Percentiles rank a stretch among this genome's conserved stretches.
phyloP scores from a whole-genome alignment of 2,888 invertebrate genomes.

The Lymantria monacha region DNA sequence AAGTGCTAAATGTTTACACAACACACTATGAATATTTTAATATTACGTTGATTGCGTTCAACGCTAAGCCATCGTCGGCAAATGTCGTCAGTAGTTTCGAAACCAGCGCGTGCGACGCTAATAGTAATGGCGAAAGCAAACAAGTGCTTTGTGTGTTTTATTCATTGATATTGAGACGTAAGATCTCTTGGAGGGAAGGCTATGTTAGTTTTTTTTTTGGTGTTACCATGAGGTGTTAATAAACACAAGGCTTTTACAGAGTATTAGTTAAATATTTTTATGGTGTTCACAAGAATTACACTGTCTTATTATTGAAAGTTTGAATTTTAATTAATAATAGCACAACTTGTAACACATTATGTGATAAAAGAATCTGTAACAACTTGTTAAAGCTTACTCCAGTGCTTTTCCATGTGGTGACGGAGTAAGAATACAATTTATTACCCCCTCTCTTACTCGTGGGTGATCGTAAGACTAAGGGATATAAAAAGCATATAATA shows the following conservation, averaged over 20 bases:
- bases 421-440: too few relatives aligned
- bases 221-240: conserved; percentile 5
- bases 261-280: conserved; percentile 4
- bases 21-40: conserved; percentile 27
- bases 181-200: conserved; percentile 4
- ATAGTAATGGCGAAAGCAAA: conserved; percentile 55
- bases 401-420: too few relatives aligned
- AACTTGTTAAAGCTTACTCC: too few relatives aligned
- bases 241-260: conserved; percentile 2
- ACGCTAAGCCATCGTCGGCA: conserved; percentile 21
- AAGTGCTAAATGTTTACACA: conserved; percentile 18
- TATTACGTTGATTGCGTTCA: conserved; percentile 29
- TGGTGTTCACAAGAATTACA: not conserved
- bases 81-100: conserved; percentile 44
- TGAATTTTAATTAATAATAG: too few relatives aligned
- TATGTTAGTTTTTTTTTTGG: conserved; percentile 3
- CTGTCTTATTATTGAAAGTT: too few relatives aligned
- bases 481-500: too few relatives aligned
- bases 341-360: too few relatives aligned
- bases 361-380: too few relatives aligned
- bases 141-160: conserved; percentile 43
- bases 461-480: too few relatives aligned
- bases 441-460: too few relatives aligned
- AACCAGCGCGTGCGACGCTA: conserved; percentile 45
- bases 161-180: conserved; percentile 31